A percentile compares a stretch with the other conserved stretches of the same genome.
Evolutionary conservation across 2,113 vertebrate species (phyloP).

Genomic region (Apaloderma vittatum): DNA sequence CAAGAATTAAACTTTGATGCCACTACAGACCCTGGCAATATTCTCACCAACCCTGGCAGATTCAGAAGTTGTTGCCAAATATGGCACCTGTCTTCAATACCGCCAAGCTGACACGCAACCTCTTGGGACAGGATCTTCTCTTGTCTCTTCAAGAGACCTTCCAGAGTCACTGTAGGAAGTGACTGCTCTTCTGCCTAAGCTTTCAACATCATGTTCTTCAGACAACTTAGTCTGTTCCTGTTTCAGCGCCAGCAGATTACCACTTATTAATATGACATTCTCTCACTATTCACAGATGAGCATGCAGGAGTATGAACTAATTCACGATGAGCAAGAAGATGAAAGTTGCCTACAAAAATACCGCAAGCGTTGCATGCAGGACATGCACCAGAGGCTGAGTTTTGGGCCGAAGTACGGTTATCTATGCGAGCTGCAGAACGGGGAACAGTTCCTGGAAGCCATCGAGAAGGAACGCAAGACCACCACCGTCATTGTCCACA

Average conservation of each 20-base stretch:
- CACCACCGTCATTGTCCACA: conserved; percentile 91
- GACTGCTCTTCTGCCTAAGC: neutral
- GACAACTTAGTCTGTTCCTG: neutral
- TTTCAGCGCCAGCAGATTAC: neutral
- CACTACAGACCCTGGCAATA: neutral
- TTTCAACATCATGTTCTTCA: neutral
- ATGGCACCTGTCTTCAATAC: neutral
- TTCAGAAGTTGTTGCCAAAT: neutral
- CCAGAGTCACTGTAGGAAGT: neutral
- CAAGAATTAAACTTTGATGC: neutral
- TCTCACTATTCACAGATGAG: conserved; percentile 86
- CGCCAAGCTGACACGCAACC: neutral
- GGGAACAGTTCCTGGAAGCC: conserved; percentile 93
- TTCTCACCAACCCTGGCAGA: neutral
- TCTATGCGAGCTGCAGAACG: conserved; percentile 88
- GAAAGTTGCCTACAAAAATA: conserved; percentile 92
- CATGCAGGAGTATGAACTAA: conserved; percentile 92
- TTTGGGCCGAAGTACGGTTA: conserved; percentile 91
- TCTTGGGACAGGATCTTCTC: neutral
- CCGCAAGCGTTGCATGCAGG: conserved; percentile 93
- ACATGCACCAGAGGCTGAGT: conserved; percentile 95
- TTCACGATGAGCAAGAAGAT: conserved; percentile 89
- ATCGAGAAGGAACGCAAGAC: conserved; percentile 92
- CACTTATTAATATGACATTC: neutral
- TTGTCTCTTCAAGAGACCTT: neutral